These are phyloP conservation scores for Hydrophis major DNA, from an alignment of 2,797 vertebrate species.

Conservation along the genomic window DNA sequence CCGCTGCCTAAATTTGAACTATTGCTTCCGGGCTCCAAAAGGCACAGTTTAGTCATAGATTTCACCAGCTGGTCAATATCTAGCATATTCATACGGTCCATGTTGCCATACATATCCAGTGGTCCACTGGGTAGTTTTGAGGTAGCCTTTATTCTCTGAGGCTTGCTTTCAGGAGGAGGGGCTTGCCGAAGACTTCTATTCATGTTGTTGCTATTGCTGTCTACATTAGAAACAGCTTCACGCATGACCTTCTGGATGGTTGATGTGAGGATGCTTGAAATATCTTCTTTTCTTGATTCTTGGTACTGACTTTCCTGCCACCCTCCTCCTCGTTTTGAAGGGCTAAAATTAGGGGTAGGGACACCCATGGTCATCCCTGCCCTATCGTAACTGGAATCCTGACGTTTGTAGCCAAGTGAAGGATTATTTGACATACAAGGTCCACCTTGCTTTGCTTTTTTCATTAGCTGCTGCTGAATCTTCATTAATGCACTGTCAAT, in stretches of 20 bases:
- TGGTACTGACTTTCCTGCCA: conserved; percentile 28
- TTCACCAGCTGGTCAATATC: conserved; percentile 61
- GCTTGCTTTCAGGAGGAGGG: neutral
- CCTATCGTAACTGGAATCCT: conserved; percentile 52
- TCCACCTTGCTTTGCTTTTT: conserved; percentile 56
- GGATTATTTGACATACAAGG: conserved; percentile 20
- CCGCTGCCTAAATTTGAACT: conserved; percentile 26
- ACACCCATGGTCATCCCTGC: conserved; percentile 13
- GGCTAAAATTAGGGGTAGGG: conserved; percentile 33
- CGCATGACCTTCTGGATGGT: conserved; percentile 79
- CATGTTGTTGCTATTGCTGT: conserved; percentile 40
- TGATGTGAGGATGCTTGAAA: conserved; percentile 65
- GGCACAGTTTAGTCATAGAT: conserved; percentile 61
- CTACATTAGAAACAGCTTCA: conserved; percentile 46
- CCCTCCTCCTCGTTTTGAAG: conserved; percentile 42
- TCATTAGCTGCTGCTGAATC: conserved; percentile 62
- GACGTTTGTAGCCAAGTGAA: conserved; percentile 33
- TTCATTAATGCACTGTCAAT: conserved; percentile 60
- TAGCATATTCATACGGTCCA: conserved; percentile 57
- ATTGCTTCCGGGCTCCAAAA: conserved; percentile 57
- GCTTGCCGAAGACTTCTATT: neutral
- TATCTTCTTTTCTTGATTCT: conserved; percentile 64
- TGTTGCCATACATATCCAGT: conserved; percentile 44
- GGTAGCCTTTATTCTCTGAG: conserved; percentile 9
- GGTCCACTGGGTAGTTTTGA: conserved; percentile 27